These are phyloP conservation scores for Drosophila tani DNA, from an alignment of 1,140 invertebrate genomes.

Conservation along the genomic window DNA sequence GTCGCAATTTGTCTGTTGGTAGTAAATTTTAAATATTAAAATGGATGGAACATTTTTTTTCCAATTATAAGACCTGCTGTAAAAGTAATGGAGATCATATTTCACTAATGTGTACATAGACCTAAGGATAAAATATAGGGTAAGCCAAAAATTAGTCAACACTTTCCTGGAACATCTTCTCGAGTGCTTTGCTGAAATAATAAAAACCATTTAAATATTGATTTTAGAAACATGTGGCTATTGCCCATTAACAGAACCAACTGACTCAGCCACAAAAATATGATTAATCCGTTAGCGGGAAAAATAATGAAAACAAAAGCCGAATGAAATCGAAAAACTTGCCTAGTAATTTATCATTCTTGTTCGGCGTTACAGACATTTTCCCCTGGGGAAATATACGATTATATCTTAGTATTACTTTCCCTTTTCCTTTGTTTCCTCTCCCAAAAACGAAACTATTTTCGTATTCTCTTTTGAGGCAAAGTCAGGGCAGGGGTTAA, in stretches of 20 bases:
- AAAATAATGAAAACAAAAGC: slow-evolving; percentile 1
- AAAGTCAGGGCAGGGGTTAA: slow-evolving; percentile 4
- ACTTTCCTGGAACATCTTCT: not conserved
- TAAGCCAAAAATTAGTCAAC: not conserved
- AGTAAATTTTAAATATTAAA: not conserved
- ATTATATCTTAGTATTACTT: slow-evolving; percentile 18
- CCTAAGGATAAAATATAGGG: no score
- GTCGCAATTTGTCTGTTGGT: slow-evolving; percentile 14
- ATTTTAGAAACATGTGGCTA: slow-evolving; percentile 4
- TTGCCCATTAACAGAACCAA: not conserved
- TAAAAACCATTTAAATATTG: not conserved
- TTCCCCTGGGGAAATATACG: slow-evolving; percentile 16
- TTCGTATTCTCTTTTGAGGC: slow-evolving; percentile 5
- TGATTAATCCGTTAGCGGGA: slow-evolving; percentile 10
- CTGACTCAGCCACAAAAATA: slow-evolving; percentile 20
- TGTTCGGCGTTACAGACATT: slow-evolving; percentile 1
- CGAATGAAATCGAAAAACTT: slow-evolving; percentile 11
- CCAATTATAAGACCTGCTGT: not conserved
- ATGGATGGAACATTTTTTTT: not conserved
- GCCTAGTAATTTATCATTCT: slow-evolving; percentile 27
- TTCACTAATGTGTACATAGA: not conserved
- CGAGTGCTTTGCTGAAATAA: not conserved
- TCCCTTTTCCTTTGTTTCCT: slow-evolving; percentile 23
- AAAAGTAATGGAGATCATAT: not conserved
- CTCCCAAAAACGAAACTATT: slow-evolving; percentile 17